Evolutionary conservation across 2,113 vertebrate genomes (phyloP).

Genomic region (Festucalex cinctus): DNA sequence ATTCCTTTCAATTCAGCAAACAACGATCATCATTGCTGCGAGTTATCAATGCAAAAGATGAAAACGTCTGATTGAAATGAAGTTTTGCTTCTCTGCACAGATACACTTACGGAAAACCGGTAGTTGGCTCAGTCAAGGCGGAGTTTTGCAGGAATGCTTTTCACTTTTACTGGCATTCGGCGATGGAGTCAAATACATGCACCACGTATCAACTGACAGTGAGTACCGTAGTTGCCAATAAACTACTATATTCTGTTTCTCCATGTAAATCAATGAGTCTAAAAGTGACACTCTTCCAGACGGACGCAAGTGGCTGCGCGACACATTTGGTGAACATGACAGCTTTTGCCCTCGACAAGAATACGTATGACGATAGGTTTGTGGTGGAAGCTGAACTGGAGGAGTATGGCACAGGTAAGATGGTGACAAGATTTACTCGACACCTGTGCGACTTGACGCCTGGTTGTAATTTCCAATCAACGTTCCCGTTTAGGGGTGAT

Average conservation of each 20-base stretch:
- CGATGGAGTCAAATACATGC: constrained; percentile 19
- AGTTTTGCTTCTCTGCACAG: constrained; percentile 38
- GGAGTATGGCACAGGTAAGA: constrained; percentile 70
- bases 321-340: constrained; percentile 37
- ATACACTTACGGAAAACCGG: constrained; percentile 75
- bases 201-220: constrained; percentile 50
- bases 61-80: not conserved
- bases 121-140: constrained; percentile 56
- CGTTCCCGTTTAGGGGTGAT: constrained; percentile 46
- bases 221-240: constrained; percentile 19
- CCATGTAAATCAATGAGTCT: not conserved
- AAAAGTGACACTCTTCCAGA: constrained; percentile 42
- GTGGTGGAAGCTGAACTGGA: constrained; percentile 50
- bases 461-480: not conserved
- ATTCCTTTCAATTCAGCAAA: not conserved
- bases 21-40: not conserved
- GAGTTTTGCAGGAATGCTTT: constrained; percentile 35
- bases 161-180: not conserved
- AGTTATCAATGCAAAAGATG: not conserved
- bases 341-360: constrained; percentile 4
- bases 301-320: constrained; percentile 65
- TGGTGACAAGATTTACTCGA: not conserved
- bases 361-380: constrained; percentile 14
- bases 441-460: not conserved
- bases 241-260: not conserved